Evolutionary conservation across 2,888 invertebrate species (phyloP).

Genomic region (Zele albiditarsus): DNA sequence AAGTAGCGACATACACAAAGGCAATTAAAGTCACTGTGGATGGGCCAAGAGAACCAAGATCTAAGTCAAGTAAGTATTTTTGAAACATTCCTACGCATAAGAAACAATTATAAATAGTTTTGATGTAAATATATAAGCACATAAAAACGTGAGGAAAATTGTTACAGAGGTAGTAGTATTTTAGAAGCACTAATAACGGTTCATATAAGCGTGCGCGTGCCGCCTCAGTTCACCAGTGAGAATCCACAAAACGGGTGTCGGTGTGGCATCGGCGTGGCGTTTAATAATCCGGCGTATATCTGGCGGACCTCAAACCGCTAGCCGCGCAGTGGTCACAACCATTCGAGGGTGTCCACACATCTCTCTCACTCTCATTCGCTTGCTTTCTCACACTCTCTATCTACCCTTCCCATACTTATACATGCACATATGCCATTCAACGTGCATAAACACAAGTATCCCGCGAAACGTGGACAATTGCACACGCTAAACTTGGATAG

Average conservation of each 20-base stretch:
- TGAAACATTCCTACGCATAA: too few species aligned
- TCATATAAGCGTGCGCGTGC: slow-evolving; percentile 43
- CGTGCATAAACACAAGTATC: not conserved
- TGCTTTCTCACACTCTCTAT: too few species aligned
- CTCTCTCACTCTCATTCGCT: slow-evolving; percentile 37
- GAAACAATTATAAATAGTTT: not conserved
- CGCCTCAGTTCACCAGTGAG: slow-evolving; percentile 54
- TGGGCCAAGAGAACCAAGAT: slow-evolving; percentile 97
- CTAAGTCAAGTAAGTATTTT: slow-evolving; percentile 91
- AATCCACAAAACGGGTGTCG: slow-evolving; percentile 66
- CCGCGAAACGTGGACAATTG: not conserved
- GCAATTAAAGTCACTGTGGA: slow-evolving; percentile 99
- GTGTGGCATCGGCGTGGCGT: slow-evolving; percentile 60
- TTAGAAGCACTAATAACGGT: not conserved
- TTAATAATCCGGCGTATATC: slow-evolving; percentile 69
- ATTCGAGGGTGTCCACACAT: slow-evolving; percentile 31
- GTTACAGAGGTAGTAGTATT: too few species aligned
- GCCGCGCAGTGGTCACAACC: slow-evolving; percentile 62
- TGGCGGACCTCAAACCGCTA: slow-evolving; percentile 70
- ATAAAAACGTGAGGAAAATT: not conserved
- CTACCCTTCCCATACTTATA: slow-evolving; percentile 9
- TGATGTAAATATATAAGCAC: not conserved
- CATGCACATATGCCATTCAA: not conserved
- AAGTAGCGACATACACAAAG: slow-evolving; percentile 94
- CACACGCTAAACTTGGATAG: too few species aligned